These are phyloP conservation scores for Carposina sasakii DNA, from an alignment of 1,140 invertebrate species.

Conservation along the genomic window DNA sequence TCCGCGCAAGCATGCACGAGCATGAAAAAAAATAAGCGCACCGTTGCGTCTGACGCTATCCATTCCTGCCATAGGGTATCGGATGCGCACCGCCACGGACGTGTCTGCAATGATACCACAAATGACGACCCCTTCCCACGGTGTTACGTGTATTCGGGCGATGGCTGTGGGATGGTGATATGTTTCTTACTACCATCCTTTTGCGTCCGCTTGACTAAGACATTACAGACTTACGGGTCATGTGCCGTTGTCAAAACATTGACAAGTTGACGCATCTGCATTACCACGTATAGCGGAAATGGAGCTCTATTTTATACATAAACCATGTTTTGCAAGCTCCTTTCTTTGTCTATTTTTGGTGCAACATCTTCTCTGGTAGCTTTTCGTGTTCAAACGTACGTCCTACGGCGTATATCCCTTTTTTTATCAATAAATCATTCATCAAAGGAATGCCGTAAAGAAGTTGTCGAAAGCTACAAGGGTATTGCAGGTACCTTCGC, in stretches of 20 bases:
- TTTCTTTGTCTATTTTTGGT: neutral
- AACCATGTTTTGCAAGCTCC: neutral
- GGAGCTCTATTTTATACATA: neutral
- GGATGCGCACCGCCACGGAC: too few species aligned
- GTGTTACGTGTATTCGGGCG: neutral
- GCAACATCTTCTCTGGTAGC: neutral
- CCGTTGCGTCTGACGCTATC: neutral
- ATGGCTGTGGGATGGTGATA: neutral
- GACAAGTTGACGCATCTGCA: neutral
- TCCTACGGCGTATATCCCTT: constrained; percentile 44
- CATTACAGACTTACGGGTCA: neutral
- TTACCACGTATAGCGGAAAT: constrained; percentile 2
- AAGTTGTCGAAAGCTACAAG: constrained; percentile 58
- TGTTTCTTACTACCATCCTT: constrained; percentile 10
- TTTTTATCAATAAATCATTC: constrained; percentile 34
- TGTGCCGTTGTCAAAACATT: constrained; percentile 1
- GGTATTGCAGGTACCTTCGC: constrained; percentile 23
- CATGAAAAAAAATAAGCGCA: neutral
- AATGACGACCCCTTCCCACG: neutral
- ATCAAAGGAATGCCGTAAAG: constrained; percentile 47
- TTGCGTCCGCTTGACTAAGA: constrained; percentile 2
- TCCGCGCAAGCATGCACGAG: constrained; percentile 4
- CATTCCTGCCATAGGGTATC: constrained; percentile 5
- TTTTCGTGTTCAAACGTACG: constrained; percentile 32
- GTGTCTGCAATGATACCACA: neutral